These are phyloP conservation scores for Orientallactaga bullata DNA, from an alignment of 2,113 vertebrate species.

Conservation along the genomic window DNA sequence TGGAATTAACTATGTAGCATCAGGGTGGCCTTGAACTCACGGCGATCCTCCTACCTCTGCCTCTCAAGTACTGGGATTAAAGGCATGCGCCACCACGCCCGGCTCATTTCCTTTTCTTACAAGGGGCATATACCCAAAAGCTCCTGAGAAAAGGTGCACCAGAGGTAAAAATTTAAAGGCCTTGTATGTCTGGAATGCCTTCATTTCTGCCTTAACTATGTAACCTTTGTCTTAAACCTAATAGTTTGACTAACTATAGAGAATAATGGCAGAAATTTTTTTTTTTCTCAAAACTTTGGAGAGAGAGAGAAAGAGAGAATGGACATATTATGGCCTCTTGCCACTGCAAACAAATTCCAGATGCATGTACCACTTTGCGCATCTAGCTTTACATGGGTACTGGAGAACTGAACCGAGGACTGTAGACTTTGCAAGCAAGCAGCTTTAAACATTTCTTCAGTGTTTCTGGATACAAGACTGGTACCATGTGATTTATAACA, in stretches of 20 bases:
- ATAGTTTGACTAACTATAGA: not conserved
- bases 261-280: not conserved
- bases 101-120: not conserved
- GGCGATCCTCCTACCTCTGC: no score
- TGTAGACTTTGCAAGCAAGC: no score
- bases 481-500: not conserved
- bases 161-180: constrained; percentile 29
- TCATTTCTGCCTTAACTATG: not conserved
- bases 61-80: no score
- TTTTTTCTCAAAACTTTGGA: not conserved
- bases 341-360: no score
- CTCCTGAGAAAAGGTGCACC: not conserved
- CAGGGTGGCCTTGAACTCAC: no score
- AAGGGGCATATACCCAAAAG: not conserved
- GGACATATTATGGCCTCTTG: no score
- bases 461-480: not conserved
- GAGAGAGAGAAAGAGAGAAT: no score
- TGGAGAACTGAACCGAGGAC: no score
- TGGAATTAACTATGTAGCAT: no score
- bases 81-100: no score
- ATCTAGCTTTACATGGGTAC: no score
- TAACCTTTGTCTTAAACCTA: not conserved
- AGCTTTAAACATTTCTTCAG: not conserved
- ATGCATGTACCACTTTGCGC: no score
- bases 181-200: not conserved